Conservation (phyloP, 1,140 invertebrate species). For the Bombus huntii region DNA sequence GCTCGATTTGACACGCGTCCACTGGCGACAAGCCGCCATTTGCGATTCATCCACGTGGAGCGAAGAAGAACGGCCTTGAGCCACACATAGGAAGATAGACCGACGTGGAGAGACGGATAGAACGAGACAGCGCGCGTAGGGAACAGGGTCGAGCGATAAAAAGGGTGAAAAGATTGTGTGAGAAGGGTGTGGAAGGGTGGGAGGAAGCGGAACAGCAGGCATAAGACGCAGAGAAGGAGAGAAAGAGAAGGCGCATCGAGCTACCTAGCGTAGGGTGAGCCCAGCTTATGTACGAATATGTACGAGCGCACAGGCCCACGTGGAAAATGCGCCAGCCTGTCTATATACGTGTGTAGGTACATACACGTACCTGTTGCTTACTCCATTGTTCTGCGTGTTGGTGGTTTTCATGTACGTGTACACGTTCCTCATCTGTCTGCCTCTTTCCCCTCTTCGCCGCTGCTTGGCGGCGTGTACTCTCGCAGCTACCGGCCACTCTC, state of each 20-base stretch:
- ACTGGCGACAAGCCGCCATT: slow-evolving; percentile 48
- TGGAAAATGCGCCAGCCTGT: neutral
- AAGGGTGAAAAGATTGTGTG: slow-evolving; percentile 41
- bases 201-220: too few species aligned
- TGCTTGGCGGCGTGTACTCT: slow-evolving; percentile 21
- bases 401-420: slow-evolving; percentile 22
- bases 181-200: neutral
- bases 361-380: slow-evolving; percentile 78
- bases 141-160: slow-evolving; percentile 14
- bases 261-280: slow-evolving; percentile 63
- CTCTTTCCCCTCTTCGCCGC: slow-evolving; percentile 25
- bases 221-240: slow-evolving; percentile 6
- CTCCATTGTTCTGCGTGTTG: slow-evolving; percentile 70
- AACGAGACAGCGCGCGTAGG: neutral
- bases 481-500: slow-evolving; percentile 37
- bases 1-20: slow-evolving; percentile 65
- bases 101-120: neutral
- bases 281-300: slow-evolving; percentile 14
- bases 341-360: slow-evolving; percentile 35
- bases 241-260: slow-evolving; percentile 55
- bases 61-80: slow-evolving; percentile 3
- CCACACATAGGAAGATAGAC: neutral
- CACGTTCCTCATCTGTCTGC: slow-evolving; percentile 8
- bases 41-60: slow-evolving; percentile 38
- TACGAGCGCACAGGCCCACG: neutral